These are phyloP conservation scores for Dolomedes plantarius DNA, from an alignment of 2,888 invertebrate species.

Conservation along the genomic window DNA sequence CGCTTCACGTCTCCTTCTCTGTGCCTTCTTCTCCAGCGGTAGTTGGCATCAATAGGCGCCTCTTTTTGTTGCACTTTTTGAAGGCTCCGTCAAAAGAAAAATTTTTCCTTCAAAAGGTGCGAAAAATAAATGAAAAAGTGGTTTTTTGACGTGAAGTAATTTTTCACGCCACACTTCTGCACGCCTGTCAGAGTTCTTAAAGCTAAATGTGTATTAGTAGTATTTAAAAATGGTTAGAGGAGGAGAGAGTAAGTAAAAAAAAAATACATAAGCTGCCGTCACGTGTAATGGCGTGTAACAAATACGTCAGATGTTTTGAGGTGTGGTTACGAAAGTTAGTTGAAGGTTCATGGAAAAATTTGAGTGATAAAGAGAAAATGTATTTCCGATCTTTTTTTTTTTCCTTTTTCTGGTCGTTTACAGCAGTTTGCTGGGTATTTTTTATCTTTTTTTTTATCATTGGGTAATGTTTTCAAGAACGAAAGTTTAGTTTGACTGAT, in stretches of 20 bases:
- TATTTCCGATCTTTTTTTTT: background rate
- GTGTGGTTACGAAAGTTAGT: conserved; percentile 25
- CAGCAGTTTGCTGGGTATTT: background rate
- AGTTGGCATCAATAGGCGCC: conserved; percentile 43
- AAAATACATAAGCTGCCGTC: conserved; percentile 18
- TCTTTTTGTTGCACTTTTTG: conserved; percentile 42
- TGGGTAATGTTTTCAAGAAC: background rate
- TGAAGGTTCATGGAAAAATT: conserved; percentile 4
- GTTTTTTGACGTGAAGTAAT: conserved; percentile 70
- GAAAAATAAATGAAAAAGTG: conserved; percentile 71
- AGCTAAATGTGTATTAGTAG: conserved; percentile 60
- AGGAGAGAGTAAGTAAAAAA: conserved; percentile 16
- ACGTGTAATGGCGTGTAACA: conserved; percentile 61
- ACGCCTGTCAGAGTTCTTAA: conserved; percentile 57
- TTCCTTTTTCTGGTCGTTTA: background rate
- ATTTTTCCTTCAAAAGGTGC: conserved; percentile 57
- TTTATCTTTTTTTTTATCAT: background rate
- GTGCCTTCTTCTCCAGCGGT: conserved; percentile 4
- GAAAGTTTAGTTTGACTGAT: background rate
- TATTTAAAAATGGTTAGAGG: conserved; percentile 53
- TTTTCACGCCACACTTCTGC: conserved; percentile 59
- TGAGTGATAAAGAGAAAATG: conserved; percentile 10
- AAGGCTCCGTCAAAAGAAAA: conserved; percentile 39
- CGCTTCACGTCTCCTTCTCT: conserved; percentile 35
- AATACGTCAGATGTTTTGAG: conserved; percentile 50